phyloP scores from a whole-genome alignment of 2,888 invertebrate species.

The Temnothorax ravouxi region DNA sequence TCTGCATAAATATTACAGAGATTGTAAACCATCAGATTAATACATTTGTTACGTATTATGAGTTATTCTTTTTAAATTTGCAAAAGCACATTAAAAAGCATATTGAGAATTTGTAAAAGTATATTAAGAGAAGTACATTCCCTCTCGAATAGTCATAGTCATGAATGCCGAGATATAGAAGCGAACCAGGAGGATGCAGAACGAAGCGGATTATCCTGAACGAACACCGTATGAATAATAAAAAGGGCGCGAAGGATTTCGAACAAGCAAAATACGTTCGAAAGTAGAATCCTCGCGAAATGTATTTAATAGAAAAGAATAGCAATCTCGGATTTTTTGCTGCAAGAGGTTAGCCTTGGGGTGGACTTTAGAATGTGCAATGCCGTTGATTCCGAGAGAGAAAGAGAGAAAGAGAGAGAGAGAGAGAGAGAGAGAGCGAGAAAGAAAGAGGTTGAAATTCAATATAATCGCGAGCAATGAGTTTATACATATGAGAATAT shows the following conservation, averaged over 20 bases:
- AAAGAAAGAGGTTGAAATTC: constrained; percentile 34
- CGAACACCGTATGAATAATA: constrained; percentile 33
- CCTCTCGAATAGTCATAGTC: constrained; percentile 2
- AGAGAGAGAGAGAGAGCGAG: neutral
- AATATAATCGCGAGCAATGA: constrained; percentile 47
- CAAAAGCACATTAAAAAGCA: neutral
- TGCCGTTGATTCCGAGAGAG: constrained; percentile 36
- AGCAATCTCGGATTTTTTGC: constrained; percentile 49
- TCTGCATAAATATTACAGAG: neutral
- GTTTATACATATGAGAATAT: constrained; percentile 35
- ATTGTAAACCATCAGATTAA: neutral
- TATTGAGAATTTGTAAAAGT: neutral
- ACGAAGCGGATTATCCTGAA: constrained; percentile 20
- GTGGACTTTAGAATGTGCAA: constrained; percentile 41
- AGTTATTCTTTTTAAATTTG: neutral
- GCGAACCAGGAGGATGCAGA: neutral
- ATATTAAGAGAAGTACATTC: constrained; percentile 12
- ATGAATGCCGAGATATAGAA: neutral
- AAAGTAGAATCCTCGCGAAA: constrained; percentile 36
- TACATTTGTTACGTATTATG: neutral
- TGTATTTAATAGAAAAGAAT: constrained; percentile 47
- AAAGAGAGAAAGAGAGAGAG: neutral
- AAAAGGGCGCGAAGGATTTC: constrained; percentile 8
- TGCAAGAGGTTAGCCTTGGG: constrained; percentile 45
- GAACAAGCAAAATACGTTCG: neutral